Percentiles rank a stretch among this genome's conserved stretches.
Conservation (phyloP, 2,888 invertebrate species). For the Zaprionus bogoriensis region DNA sequence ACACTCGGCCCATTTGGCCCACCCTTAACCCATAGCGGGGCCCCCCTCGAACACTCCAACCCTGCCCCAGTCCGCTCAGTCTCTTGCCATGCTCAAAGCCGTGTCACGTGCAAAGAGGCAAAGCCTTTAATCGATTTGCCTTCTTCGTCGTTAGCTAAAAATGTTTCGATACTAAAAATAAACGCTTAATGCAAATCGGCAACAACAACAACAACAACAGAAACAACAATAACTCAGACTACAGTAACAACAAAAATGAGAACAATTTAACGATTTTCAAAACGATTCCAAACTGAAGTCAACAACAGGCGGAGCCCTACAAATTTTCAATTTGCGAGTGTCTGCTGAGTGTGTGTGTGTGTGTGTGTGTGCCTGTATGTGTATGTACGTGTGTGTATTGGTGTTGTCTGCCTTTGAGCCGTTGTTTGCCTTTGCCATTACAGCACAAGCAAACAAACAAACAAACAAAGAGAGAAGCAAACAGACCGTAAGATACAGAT, state of each 20-base stretch:
- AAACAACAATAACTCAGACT: conserved; percentile 1
- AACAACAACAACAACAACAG: conserved; percentile 19
- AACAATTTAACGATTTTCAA: conserved; percentile 30
- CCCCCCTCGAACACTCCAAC: neutral
- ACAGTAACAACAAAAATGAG: conserved; percentile 7
- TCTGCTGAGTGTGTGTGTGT: neutral
- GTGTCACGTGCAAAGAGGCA: conserved; percentile 56
- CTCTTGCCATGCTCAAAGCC: neutral
- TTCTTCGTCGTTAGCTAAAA: conserved; percentile 44
- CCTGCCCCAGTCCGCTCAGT: neutral
- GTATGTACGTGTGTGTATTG: neutral
- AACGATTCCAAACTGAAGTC: conserved; percentile 45
- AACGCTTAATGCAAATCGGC: conserved; percentile 63
- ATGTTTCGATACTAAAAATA: conserved; percentile 64
- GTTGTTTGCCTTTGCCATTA: conserved; percentile 47
- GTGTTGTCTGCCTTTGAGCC: neutral
- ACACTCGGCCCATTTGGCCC: conserved; percentile 30
- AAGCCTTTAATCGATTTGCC: conserved; percentile 72
- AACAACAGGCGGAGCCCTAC: no score
- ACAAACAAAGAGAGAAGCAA: conserved; percentile 27
- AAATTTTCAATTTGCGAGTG: conserved; percentile 39
- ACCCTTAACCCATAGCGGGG: neutral
- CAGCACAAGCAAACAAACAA: conserved; percentile 35
- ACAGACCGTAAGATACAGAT: conserved; percentile 1
- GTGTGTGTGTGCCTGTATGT: neutral